Conservation (phyloP, 2,797 vertebrate genomes). For the Diplodus sargus region DNA sequence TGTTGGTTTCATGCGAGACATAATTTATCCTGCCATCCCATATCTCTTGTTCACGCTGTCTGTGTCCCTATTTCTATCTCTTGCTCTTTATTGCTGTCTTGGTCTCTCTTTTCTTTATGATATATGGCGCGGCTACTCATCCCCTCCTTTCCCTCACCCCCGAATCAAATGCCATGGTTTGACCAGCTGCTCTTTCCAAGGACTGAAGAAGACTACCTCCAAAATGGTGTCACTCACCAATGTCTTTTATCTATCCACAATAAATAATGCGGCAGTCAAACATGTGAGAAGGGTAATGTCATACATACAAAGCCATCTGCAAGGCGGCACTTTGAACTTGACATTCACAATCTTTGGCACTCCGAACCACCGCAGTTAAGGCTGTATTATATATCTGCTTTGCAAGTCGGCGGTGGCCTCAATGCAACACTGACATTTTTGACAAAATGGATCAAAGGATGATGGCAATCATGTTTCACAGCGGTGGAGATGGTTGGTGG, state of each 20-base stretch:
- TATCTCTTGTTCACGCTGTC: conserved; percentile 66
- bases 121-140: conserved; percentile 52
- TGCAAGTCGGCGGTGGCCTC: conserved; percentile 6
- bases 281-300: conserved; percentile 60
- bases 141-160: conserved; percentile 52
- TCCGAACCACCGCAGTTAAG: conserved; percentile 14
- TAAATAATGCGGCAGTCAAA: conserved; percentile 75
- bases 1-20: conserved; percentile 48
- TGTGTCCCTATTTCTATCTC: conserved; percentile 58
- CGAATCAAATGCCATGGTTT: conserved; percentile 73
- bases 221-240: conserved; percentile 68
- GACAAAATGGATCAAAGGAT: conserved; percentile 16
- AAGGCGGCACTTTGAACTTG: conserved; percentile 66
- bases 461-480: not conserved
- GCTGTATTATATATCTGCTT: conserved; percentile 23
- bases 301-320: conserved; percentile 55
- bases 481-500: not conserved
- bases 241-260: conserved; percentile 74
- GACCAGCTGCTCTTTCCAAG: conserved; percentile 74
- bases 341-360: conserved; percentile 51
- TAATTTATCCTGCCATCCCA: conserved; percentile 42
- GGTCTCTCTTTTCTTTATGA: conserved; percentile 62
- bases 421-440: not conserved
- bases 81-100: conserved; percentile 51
- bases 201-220: conserved; percentile 60